A percentile compares a stretch with the other conserved stretches of the same genome.
Conservation (phyloP, 2,888 invertebrate genomes). For the Criorhina ranunculi region DNA sequence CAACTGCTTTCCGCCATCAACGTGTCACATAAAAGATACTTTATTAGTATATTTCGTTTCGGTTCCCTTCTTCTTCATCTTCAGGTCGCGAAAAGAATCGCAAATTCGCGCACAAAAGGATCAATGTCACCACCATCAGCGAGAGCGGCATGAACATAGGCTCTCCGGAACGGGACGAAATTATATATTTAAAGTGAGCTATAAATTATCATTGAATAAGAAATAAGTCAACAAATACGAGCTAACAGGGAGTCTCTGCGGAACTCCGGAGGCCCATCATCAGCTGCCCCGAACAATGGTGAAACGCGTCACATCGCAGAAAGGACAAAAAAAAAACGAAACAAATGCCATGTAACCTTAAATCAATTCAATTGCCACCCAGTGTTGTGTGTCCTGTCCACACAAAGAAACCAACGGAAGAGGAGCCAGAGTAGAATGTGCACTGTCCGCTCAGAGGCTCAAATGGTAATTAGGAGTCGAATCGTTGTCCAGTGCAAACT, state of each 20-base stretch:
- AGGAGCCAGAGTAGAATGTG: constrained; percentile 31
- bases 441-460: constrained; percentile 32
- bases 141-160: constrained; percentile 58
- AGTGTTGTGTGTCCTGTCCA: constrained; percentile 76
- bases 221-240: constrained; percentile 69
- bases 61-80: constrained; percentile 16
- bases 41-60: constrained; percentile 65
- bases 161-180: constrained; percentile 54
- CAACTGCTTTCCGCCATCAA: constrained; percentile 61
- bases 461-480: constrained; percentile 73
- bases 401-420: constrained; percentile 23
- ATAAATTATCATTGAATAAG: constrained; percentile 77
- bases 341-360: constrained; percentile 78
- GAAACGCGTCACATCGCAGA: constrained; percentile 70
- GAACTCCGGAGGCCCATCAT: constrained; percentile 60
- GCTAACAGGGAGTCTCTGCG: constrained; percentile 40
- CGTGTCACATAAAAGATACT: constrained; percentile 76
- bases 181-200: constrained; percentile 76
- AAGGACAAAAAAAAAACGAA: constrained; percentile 75
- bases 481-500: constrained; percentile 57
- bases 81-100: constrained; percentile 40
- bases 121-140: constrained; percentile 70
- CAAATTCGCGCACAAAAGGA: constrained; percentile 74
- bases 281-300: constrained; percentile 73
- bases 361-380: constrained; percentile 84